Base-by-base conservation (phyloP, 2,888 invertebrate genomes). In the Lucinisca nassula region DNA sequence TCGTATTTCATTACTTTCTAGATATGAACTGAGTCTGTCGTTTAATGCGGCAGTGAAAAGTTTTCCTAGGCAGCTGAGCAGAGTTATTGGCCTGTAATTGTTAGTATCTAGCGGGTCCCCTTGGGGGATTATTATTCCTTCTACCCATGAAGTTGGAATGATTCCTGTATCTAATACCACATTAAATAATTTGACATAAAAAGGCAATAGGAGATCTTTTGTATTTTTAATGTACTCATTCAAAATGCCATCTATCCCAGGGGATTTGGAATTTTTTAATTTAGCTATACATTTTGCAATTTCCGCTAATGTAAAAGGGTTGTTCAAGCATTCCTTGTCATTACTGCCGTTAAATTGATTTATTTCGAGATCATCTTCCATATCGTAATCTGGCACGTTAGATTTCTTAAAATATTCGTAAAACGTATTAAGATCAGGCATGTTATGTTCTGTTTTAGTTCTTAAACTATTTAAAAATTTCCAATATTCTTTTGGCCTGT, bases 21-120 rank as follows among this genome's bases (percentile, higher is more conserved):
- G 1, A 40, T 24, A 74, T 12, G 0, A 32, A 0, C 72, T 77
- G 0, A 85, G 40, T 24, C 82, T 73, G n/a, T 61, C 37, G 70
- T 82, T 82, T 14, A 85, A 10, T 21, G 70, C 55, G 17, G 74
- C 24, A 17, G 81, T 85, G 32, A 85, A 85, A 21, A 85, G 51
- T 74, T 85, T 85, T 0, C 79, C 74, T 1, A 85, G 21, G 35
- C 82, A 81, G 27, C 81, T 78, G 21, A 85, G 24, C 0, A 85
- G n/a, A 0, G 85, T 78, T 4, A 82, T 85, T 40, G 79, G 82
- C 10, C 82, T 6, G 32, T 85, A 82, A 70, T 82, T 85, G 14
- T 45, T 24, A 21, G 82, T 75, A 8, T 40, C 35, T 2, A 45
- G 24, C 21, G 12, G 8, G 37, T 75, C 55, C 10, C 79, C 61